These are phyloP conservation scores for Drosophila monieri DNA, from an alignment of 2,888 invertebrate species.

Conservation along the genomic window DNA sequence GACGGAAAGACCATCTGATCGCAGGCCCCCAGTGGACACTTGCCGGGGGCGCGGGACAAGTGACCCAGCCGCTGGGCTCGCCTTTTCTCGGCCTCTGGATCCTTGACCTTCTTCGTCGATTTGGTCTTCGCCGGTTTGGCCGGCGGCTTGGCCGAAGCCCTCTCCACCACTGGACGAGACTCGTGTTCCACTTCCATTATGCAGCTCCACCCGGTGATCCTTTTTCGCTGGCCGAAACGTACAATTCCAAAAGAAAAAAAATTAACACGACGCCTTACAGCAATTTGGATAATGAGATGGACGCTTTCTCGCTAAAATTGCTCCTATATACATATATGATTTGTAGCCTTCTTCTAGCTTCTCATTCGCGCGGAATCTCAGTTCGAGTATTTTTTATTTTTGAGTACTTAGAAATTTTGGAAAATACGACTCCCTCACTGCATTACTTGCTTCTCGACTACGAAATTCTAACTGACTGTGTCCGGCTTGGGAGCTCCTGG, in stretches of 20 bases:
- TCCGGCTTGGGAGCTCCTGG: not conserved
- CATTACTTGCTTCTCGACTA: not conserved
- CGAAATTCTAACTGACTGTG: constrained; percentile 1
- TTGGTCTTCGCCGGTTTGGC: not conserved
- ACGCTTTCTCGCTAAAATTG: no score
- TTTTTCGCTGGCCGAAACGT: no score
- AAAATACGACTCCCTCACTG: not conserved
- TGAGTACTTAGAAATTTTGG: not conserved
- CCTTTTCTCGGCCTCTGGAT: not conserved
- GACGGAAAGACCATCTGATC: constrained; percentile 39
- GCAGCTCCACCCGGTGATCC: not conserved
- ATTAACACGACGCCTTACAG: not conserved
- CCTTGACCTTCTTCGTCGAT: not conserved
- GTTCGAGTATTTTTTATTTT: not conserved
- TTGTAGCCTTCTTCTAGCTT: no score
- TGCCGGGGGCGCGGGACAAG: constrained; percentile 7
- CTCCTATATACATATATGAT: no score
- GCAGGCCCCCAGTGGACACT: constrained; percentile 16
- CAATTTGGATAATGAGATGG: not conserved
- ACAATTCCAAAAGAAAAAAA: not conserved
- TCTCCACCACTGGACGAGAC: not conserved
- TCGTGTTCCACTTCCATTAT: not conserved
- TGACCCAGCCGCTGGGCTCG: not conserved
- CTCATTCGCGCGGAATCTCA: no score
- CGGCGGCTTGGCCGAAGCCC: not conserved